A percentile compares a stretch with the other conserved stretches of the same genome.
Conservation (phyloP, 2,113 vertebrate species). For the Myrmecobius fasciatus region DNA sequence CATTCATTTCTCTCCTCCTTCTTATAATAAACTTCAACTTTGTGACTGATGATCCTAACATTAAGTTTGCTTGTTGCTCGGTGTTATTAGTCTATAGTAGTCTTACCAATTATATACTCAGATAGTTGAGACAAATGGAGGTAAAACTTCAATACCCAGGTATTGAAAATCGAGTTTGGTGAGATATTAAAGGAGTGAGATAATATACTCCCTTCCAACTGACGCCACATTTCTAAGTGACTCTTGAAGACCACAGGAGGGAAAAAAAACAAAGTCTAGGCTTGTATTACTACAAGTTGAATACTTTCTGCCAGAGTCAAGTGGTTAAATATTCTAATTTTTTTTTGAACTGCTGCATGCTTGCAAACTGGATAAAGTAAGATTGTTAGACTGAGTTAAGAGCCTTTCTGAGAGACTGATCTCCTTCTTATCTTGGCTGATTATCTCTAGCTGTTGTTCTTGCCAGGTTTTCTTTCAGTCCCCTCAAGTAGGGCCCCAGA, state of each 20-base stretch:
- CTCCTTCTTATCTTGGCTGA: slow-evolving; percentile 10
- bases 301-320: slow-evolving; percentile 24
- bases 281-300: slow-evolving; percentile 59
- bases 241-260: not conserved
- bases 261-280: slow-evolving; percentile 55
- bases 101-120: slow-evolving; percentile 53
- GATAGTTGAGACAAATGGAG: slow-evolving; percentile 46
- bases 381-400: slow-evolving; percentile 29
- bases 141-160: slow-evolving; percentile 23
- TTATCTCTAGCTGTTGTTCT: slow-evolving; percentile 24
- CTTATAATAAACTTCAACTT: slow-evolving; percentile 53
- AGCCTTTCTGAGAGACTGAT: slow-evolving; percentile 1
- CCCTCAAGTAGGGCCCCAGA: not conserved
- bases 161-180: slow-evolving; percentile 77
- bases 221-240: slow-evolving; percentile 13
- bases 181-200: slow-evolving; percentile 72
- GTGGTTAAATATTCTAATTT: slow-evolving; percentile 11
- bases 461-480: slow-evolving; percentile 28
- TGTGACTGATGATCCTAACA: not conserved
- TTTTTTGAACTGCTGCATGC: slow-evolving; percentile 42
- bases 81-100: slow-evolving; percentile 22
- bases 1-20: slow-evolving; percentile 11
- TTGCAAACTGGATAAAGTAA: slow-evolving; percentile 30
- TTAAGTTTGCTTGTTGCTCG: slow-evolving; percentile 64
- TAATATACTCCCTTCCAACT: slow-evolving; percentile 52